Evolutionary conservation across 1,140 invertebrate genomes (phyloP), one percentile per base, ranked within the genome.

Genomic region (Drosophila seguyi): DNA sequence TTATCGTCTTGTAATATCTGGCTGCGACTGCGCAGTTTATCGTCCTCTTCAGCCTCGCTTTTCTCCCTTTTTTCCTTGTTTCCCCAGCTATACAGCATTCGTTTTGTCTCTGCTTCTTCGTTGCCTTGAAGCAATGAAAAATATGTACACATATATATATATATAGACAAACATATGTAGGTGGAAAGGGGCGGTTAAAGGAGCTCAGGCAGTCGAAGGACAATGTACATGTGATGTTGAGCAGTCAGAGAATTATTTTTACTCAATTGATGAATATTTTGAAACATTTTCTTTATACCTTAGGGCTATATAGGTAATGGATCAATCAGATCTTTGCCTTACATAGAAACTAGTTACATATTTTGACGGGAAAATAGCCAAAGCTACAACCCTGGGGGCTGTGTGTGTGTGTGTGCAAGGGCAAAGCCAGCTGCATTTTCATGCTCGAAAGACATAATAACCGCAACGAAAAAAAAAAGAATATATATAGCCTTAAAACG

Each of bases 391-490:
- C 39, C 44, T 20, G 25, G 25, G 25, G 27, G 18, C 20, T 57
- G 38, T 45, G 11, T 58, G 11, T 57, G 48, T 45, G 20, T 22
- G 44, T 52, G 44, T 67, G 66, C 48, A 53, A 63, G 52, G 65
- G 68, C 75, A 63, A 55, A 66, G 79, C 63, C 85, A 87, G 80
- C 85, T 87, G 84, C 84, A 80, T 68, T 86, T 86, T 87, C 36
- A 77, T 86, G 81, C 61, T 83, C 53, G 57, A 76, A 67, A 76
- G 60, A 65, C 61, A 69, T 76, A 68, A 63, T 68, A 80, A 80
- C 71, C 78, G 58, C 76, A 81, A 42, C 62, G 63, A 59, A 72
- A 42, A 60, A 59, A 39, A 80, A 63, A 29, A 25, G 4, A 25
- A 25, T 0, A 41, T 45, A 52, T 57, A 63, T 66, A 57, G 50